phyloP scores from a whole-genome alignment of 2,113 vertebrate genomes.

The Bungarus multicinctus region DNA sequence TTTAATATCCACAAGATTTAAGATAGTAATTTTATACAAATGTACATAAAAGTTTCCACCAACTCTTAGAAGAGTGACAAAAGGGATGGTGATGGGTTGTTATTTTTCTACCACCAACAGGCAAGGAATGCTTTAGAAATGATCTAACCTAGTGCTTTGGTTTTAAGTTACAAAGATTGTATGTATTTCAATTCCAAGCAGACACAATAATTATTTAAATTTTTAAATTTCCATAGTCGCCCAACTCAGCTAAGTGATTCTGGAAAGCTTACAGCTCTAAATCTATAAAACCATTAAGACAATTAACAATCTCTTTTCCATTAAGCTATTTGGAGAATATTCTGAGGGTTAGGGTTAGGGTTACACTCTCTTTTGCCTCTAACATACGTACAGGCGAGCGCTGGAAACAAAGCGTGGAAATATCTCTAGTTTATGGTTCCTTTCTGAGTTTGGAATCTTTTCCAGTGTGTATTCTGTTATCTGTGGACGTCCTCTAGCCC shows the following conservation, averaged over 20 bases:
- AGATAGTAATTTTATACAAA: background rate
- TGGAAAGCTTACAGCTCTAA: background rate
- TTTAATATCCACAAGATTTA: background rate
- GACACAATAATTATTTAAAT: background rate
- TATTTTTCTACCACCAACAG: background rate
- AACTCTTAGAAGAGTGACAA: background rate
- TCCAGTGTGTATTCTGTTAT: no score
- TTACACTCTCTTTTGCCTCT: background rate
- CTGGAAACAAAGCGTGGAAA: no score
- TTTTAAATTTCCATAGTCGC: background rate
- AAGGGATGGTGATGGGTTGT: background rate
- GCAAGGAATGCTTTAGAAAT: background rate
- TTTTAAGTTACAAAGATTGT: background rate
- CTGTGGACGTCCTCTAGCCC: no score
- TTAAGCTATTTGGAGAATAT: slow-evolving; percentile 16
- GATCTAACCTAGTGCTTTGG: background rate
- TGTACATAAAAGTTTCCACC: no score
- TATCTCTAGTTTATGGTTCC: no score
- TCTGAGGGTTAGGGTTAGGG: background rate
- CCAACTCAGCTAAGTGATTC: background rate
- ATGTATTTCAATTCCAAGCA: background rate
- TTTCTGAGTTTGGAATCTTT: no score
- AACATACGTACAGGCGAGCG: no score
- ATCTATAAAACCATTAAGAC: background rate
- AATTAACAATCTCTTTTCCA: slow-evolving; percentile 53